Percentiles rank a stretch among this genome's conserved stretches.
phyloP scores from a whole-genome alignment of 2,888 invertebrate genomes.

The Nomada fabriciana region DNA sequence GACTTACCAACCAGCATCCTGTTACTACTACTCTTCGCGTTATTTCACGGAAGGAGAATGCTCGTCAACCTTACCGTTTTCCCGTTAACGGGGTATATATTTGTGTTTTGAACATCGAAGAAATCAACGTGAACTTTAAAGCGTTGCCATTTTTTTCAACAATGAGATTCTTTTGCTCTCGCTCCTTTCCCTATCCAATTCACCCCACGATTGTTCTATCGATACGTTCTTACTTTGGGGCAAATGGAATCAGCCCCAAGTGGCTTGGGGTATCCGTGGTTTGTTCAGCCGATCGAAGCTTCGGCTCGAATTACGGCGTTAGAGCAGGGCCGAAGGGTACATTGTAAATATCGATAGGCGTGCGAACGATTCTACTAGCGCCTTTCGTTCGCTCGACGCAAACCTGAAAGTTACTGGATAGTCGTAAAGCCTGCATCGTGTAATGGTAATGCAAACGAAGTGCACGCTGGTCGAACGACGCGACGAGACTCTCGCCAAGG shows the following conservation, averaged over 20 bases:
- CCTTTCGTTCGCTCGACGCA: neutral
- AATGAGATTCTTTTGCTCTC: too few species aligned
- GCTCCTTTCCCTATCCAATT: neutral
- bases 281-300: constrained; percentile 34
- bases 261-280: constrained; percentile 28
- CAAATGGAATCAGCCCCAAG: constrained; percentile 24
- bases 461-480: neutral
- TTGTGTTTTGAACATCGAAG: too few species aligned
- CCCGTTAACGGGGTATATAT: too few species aligned
- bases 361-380: constrained; percentile 24
- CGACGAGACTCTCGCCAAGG: neutral
- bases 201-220: neutral
- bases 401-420: neutral
- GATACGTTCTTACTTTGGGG: neutral
- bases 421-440: too few species aligned
- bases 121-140: too few species aligned
- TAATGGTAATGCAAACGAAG: neutral
- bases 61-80: neutral
- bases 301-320: constrained; percentile 28
- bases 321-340: neutral
- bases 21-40: constrained; percentile 5
- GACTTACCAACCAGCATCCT: constrained; percentile 35
- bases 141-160: too few species aligned
- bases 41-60: constrained; percentile 26
- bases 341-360: constrained; percentile 27